These are phyloP conservation scores for Calephelis virginiensis DNA, from an alignment of 1,140 invertebrate species.

Conservation along the genomic window DNA sequence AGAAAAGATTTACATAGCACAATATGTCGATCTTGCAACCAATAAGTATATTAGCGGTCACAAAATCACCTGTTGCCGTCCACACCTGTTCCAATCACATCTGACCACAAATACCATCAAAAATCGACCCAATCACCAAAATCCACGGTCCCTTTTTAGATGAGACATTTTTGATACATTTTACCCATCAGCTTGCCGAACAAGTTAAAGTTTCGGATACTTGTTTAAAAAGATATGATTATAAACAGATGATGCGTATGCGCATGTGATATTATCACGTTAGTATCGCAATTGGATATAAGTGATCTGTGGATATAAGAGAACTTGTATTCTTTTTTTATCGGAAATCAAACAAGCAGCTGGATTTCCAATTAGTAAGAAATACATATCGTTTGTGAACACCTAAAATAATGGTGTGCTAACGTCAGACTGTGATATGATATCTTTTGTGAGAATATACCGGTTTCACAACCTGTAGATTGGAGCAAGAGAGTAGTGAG, in stretches of 20 bases:
- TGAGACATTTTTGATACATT: slow-evolving; percentile 2
- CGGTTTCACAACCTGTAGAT: no score
- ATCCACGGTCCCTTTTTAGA: slow-evolving; percentile 38
- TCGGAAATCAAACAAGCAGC: neutral
- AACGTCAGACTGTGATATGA: no score
- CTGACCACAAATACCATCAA: slow-evolving; percentile 37
- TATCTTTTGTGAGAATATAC: no score
- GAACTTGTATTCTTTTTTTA: neutral
- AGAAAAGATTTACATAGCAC: slow-evolving; percentile 49
- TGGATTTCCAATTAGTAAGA: no score
- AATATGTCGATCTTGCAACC: slow-evolving; percentile 64
- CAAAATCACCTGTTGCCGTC: slow-evolving; percentile 67
- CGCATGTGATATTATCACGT: slow-evolving; percentile 33
- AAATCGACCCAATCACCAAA: slow-evolving; percentile 25
- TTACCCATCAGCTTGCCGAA: slow-evolving; percentile 42
- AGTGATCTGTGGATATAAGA: neutral
- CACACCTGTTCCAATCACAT: slow-evolving; percentile 74
- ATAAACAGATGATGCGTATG: slow-evolving; percentile 36
- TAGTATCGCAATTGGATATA: slow-evolving; percentile 15
- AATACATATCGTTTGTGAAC: no score
- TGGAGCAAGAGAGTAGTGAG: no score
- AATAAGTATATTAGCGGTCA: slow-evolving; percentile 65
- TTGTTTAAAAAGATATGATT: slow-evolving; percentile 50
- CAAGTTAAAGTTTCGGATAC: slow-evolving; percentile 49
- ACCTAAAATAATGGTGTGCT: no score